Percentiles rank a stretch among this genome's conserved stretches.
Conservation (phyloP, 1,140 invertebrate species). For the Cataglyphis hispanica region DNA sequence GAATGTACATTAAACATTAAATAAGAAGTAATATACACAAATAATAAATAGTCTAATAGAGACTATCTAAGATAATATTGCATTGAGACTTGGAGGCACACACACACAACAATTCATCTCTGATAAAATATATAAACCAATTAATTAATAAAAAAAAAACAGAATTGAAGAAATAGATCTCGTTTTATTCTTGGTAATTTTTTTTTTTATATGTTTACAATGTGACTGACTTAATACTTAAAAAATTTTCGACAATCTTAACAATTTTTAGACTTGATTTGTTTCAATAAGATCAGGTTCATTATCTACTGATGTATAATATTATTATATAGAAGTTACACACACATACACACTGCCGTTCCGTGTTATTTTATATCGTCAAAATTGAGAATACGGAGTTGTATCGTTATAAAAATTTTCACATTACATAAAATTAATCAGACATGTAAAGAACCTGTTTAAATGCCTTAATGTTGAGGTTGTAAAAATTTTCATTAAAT, state of each 20-base stretch:
- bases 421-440: constrained; percentile 12
- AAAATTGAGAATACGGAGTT: constrained; percentile 3
- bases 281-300: neutral
- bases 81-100: neutral
- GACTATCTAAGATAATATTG: constrained; percentile 13
- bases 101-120: no score
- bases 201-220: neutral
- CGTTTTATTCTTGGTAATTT: neutral
- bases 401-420: neutral
- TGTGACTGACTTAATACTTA: neutral
- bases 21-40: neutral
- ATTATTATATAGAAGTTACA: constrained; percentile 18
- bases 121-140: neutral
- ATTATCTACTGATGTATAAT: constrained; percentile 24
- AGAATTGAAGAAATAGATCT: neutral
- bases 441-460: constrained; percentile 4
- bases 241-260: neutral
- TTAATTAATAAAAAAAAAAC: neutral
- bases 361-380: constrained; percentile 31
- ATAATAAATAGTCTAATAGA: constrained; percentile 3
- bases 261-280: constrained; percentile 24
- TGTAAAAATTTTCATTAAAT: neutral
- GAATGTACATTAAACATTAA: neutral
- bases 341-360: constrained; percentile 50
- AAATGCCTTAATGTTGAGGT: neutral